Evolutionary conservation across 2,113 vertebrate species (phyloP).

Genomic region (Brachyistius frenatus): DNA sequence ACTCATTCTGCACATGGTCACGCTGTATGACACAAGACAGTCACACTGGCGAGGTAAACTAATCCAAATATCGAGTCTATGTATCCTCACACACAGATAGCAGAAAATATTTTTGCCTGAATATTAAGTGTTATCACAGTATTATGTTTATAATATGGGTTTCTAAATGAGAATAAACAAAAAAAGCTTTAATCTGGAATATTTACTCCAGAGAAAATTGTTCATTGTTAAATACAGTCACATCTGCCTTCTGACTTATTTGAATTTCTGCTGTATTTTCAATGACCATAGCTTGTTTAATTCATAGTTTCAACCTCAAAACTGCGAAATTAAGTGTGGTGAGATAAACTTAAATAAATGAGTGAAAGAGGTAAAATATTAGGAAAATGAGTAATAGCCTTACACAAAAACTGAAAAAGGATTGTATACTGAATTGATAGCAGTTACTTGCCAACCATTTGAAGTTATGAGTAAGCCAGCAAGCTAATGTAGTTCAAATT

Average conservation of each 20-base stretch:
- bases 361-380: not conserved
- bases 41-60: too few species aligned
- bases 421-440: conserved; percentile 14
- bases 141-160: too few species aligned
- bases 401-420: not conserved
- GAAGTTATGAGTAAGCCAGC: conserved; percentile 23
- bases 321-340: not conserved
- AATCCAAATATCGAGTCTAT: too few species aligned
- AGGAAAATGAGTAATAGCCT: conserved; percentile 19
- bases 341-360: not conserved
- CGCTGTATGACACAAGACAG: too few species aligned
- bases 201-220: too few species aligned
- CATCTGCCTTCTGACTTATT: too few species aligned
- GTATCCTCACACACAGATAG: too few species aligned
- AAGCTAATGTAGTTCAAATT: conserved; percentile 27
- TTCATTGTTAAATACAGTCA: too few species aligned
- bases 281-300: not conserved
- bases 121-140: too few species aligned
- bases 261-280: too few species aligned
- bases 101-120: too few species aligned
- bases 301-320: not conserved
- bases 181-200: not conserved
- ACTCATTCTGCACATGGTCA: too few species aligned
- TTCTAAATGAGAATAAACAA: not conserved
- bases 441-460: conserved; percentile 21